These are phyloP conservation scores for Zosterops borbonicus DNA, from an alignment of 2,113 vertebrate species.

Conservation along the genomic window DNA sequence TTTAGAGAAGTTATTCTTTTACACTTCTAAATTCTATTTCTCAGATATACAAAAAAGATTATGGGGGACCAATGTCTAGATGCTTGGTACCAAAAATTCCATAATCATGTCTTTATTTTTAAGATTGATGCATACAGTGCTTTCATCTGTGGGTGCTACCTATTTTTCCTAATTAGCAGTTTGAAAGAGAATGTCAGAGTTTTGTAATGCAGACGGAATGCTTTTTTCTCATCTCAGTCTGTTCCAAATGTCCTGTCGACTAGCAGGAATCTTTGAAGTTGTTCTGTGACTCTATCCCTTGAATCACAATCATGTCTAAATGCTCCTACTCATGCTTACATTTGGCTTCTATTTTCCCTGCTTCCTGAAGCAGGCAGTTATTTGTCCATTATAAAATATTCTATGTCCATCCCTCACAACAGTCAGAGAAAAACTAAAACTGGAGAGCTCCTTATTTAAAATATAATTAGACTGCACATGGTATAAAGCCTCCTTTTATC, in stretches of 20 bases:
- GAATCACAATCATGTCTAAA: slow-evolving; percentile 22
- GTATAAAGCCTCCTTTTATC: not conserved
- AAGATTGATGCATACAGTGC: not conserved
- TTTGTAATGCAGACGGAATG: slow-evolving; percentile 45
- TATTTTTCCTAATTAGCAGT: slow-evolving; percentile 51
- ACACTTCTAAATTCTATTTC: not conserved
- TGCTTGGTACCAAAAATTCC: not conserved
- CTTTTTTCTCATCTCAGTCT: slow-evolving; percentile 57
- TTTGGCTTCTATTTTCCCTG: slow-evolving; percentile 1
- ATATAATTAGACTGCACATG: not conserved
- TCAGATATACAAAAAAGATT: not conserved
- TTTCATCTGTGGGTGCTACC: slow-evolving; percentile 38
- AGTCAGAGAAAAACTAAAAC: not conserved
- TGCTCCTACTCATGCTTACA: slow-evolving; percentile 5
- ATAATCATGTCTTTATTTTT: not conserved
- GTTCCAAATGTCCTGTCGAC: slow-evolving; percentile 40
- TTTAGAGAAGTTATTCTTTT: not conserved
- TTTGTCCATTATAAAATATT: not conserved
- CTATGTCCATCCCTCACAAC: not conserved
- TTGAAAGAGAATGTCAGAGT: slow-evolving; percentile 51
- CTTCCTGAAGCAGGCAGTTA: not conserved
- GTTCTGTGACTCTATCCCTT: slow-evolving; percentile 19
- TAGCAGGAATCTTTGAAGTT: slow-evolving; percentile 56
- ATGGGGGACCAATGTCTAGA: not conserved
- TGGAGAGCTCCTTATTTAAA: not conserved